Evolutionary conservation across 2,888 invertebrate genomes (phyloP).

Genomic region (Melanotus villosus): DNA sequence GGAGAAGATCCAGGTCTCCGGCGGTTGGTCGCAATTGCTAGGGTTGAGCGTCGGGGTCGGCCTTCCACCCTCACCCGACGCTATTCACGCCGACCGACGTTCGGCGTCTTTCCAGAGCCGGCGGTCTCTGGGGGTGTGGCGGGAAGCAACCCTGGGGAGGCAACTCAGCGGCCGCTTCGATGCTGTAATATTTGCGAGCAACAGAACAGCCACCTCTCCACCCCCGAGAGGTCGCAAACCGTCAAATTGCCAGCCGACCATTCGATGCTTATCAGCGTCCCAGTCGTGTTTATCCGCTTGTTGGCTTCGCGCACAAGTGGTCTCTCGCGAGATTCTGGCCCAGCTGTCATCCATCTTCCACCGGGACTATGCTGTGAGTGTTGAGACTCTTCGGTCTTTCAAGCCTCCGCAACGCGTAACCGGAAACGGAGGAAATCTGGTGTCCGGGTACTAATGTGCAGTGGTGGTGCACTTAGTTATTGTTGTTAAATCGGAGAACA

Average conservation of each 20-base stretch:
- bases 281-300: conserved; percentile 67
- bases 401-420: conserved; percentile 9
- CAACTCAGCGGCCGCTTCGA: conserved; percentile 57
- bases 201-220: conserved; percentile 59
- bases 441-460: conserved; percentile 39
- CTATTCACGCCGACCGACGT: conserved; percentile 57
- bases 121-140: conserved; percentile 69
- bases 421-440: conserved; percentile 23
- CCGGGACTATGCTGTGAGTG: conserved; percentile 50
- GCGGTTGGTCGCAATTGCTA: conserved; percentile 60
- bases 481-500: conserved; percentile 16
- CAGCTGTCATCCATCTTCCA: conserved; percentile 53
- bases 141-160: conserved; percentile 72
- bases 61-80: conserved; percentile 57
- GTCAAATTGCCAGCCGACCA: conserved; percentile 63
- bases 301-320: conserved; percentile 62
- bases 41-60: conserved; percentile 57
- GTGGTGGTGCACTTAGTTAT: conserved; percentile 30
- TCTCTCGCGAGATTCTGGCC: conserved; percentile 63
- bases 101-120: conserved; percentile 67
- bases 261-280: conserved; percentile 66
- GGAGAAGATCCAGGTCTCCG: conserved; percentile 56
- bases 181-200: conserved; percentile 54
- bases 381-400: conserved; percentile 6
- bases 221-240: conserved; percentile 63